These are phyloP conservation scores for Crotalus helleri DNA, from an alignment of 2,113 vertebrate genomes.

Conservation along the genomic window DNA sequence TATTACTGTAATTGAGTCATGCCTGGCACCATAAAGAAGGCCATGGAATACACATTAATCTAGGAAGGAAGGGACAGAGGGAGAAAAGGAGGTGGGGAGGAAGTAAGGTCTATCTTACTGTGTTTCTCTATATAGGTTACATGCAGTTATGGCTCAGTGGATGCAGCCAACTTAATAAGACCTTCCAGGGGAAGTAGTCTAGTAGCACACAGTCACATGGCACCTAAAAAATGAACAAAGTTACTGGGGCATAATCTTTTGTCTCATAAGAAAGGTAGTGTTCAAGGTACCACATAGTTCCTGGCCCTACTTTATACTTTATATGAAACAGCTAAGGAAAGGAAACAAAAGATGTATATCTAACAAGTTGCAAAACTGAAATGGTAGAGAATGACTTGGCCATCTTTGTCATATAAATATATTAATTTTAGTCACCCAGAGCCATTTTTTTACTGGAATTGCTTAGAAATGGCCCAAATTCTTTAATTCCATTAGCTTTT, in stretches of 20 bases:
- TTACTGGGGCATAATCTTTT: background rate
- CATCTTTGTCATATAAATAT: background rate
- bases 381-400: background rate
- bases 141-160: background rate
- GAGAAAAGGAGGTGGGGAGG: background rate
- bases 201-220: background rate
- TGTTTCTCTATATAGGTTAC: background rate
- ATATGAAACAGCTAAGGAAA: background rate
- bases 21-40: background rate
- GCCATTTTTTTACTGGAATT: background rate
- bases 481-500: background rate
- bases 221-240: background rate
- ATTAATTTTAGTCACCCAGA: background rate
- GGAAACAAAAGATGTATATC: too few species aligned
- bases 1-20: background rate
- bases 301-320: background rate
- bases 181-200: background rate
- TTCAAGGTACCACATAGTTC: background rate
- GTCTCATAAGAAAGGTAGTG: background rate
- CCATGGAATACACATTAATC: background rate
- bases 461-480: background rate
- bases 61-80: background rate
- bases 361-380: background rate
- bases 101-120: background rate
- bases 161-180: rapidly evolving